phyloP scores from a whole-genome alignment of 2,113 vertebrate species.

The Tringa solitaria region DNA sequence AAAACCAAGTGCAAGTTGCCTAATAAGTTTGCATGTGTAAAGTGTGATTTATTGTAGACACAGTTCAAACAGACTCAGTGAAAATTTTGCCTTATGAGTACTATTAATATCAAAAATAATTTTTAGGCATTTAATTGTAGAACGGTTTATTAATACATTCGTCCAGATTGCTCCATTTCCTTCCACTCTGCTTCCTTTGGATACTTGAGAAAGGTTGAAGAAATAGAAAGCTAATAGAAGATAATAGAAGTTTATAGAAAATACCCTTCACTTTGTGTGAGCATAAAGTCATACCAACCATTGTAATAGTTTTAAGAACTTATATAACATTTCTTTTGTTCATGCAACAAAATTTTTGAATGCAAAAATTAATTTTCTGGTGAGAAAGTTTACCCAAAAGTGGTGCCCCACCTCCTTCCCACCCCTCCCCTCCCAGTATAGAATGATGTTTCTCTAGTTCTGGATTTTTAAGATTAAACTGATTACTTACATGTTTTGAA shows the following conservation, averaged over 20 bases:
- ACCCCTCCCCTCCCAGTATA: rapidly evolving
- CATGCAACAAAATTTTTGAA: neutral
- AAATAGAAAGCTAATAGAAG: neutral
- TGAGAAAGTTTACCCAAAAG: neutral
- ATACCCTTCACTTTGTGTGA: neutral
- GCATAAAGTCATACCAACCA: neutral
- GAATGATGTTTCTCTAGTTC: neutral
- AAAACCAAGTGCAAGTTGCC: neutral
- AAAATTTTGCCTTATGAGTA: neutral
- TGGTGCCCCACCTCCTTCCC: neutral
- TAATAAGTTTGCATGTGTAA: neutral
- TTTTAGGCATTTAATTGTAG: neutral
- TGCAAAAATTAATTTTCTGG: neutral
- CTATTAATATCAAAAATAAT: neutral
- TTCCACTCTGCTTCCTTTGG: neutral
- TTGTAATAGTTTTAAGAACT: neutral
- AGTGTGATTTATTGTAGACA: neutral
- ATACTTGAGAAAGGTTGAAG: neutral
- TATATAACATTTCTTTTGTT: neutral
- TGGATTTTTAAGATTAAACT: neutral
- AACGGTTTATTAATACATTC: neutral
- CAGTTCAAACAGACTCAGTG: neutral
- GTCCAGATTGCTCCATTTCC: neutral
- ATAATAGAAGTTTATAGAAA: neutral
- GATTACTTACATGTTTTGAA: neutral